These are phyloP conservation scores for Parascotia fuliginaria DNA, from an alignment of 2,888 invertebrate species.

Conservation along the genomic window DNA sequence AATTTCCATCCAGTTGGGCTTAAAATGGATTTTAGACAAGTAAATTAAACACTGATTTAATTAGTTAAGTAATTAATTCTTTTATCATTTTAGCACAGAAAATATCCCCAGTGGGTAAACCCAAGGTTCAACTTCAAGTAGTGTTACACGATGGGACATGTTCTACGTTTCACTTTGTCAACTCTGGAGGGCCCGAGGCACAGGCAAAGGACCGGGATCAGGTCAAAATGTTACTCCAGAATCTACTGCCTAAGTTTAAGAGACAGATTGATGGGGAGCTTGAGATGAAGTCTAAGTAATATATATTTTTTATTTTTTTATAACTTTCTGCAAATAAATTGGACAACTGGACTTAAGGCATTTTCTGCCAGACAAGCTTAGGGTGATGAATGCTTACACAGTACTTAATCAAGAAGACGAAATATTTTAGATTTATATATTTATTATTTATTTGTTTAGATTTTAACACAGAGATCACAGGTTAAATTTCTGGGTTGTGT, in stretches of 20 bases:
- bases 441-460: too few species aligned
- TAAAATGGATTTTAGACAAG: too few species aligned
- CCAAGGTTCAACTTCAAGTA: constrained; percentile 98
- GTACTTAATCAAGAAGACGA: too few species aligned
- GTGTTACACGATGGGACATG: constrained; percentile 97
- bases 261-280: constrained; percentile 95
- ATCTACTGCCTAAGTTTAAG: constrained; percentile 96
- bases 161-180: constrained; percentile 98
- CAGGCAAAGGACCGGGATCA: constrained; percentile 96
- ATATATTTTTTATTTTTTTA: background rate
- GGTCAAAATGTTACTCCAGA: constrained; percentile 96
- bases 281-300: constrained; percentile 93
- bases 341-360: too few species aligned
- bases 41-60: too few species aligned
- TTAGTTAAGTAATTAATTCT: background rate
- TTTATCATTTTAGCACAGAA: constrained; percentile 91
- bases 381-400: too few species aligned
- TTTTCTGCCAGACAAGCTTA: too few species aligned
- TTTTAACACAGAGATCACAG: too few species aligned
- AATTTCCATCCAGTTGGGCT: too few species aligned
- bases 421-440: too few species aligned
- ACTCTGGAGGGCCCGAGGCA: constrained; percentile 92
- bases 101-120: constrained; percentile 98
- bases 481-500: too few species aligned
- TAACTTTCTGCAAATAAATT: too few species aligned